A percentile compares a stretch with the other conserved stretches of the same genome.
These are phyloP conservation scores for Cariama cristata DNA, from an alignment of 2,113 vertebrate species.

Conservation along the genomic window DNA sequence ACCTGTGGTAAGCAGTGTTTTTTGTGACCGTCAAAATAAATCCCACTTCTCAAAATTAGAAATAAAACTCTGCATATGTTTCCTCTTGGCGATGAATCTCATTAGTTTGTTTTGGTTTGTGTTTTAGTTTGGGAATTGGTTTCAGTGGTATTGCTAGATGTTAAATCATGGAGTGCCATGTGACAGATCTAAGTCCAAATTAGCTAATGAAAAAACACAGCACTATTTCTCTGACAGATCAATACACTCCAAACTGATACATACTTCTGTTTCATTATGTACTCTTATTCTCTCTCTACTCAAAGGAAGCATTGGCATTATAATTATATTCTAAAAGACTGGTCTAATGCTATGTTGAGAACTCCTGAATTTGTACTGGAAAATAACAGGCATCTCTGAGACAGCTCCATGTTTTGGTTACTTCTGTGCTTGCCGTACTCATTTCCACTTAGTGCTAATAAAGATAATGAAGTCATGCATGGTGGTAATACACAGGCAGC, in stretches of 20 bases:
- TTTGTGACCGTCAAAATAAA: neutral
- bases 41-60: neutral
- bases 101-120: neutral
- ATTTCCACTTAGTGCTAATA: neutral
- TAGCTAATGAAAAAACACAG: neutral
- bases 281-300: neutral
- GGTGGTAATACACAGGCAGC: neutral
- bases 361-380: neutral
- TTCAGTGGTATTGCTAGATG: neutral
- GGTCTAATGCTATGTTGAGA: neutral
- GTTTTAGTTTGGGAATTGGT: neutral
- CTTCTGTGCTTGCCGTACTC: neutral
- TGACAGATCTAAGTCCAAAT: neutral
- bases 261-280: neutral
- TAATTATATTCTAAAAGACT: neutral
- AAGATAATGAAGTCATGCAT: neutral
- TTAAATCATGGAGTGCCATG: neutral
- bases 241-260: neutral
- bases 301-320: neutral
- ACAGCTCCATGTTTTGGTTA: neutral
- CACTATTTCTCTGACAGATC: neutral
- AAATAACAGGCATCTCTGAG: neutral
- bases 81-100: neutral
- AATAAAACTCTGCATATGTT: neutral
- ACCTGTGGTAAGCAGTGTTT: fast-evolving